Conservation (phyloP, 2,113 vertebrate genomes). For the Hippocampus barbouri region DNA sequence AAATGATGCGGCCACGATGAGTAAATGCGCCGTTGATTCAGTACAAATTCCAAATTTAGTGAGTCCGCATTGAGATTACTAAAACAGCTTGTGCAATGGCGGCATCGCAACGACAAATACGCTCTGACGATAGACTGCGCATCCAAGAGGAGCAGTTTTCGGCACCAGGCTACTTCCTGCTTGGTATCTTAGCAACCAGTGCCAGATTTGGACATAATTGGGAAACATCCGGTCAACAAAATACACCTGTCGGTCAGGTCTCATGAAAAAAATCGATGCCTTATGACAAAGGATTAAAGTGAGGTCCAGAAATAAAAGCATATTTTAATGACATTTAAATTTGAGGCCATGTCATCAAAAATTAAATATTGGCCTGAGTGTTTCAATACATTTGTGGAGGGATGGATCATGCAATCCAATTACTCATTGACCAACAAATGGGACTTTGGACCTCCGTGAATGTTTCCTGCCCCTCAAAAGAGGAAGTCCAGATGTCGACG, state of each 20-base stretch:
- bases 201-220: too few relatives aligned
- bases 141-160: too few relatives aligned
- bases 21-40: neutral
- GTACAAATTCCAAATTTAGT: too few relatives aligned
- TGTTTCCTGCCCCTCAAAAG: neutral
- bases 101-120: too few relatives aligned
- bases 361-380: neutral
- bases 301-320: neutral
- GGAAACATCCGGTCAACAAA: neutral
- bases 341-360: neutral
- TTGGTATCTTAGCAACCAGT: too few relatives aligned
- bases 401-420: slow-evolving; percentile 11
- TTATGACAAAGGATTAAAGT: neutral
- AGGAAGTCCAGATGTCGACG: neutral
- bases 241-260: neutral
- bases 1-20: too few relatives aligned
- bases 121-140: too few relatives aligned
- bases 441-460: slow-evolving; percentile 41
- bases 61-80: too few relatives aligned
- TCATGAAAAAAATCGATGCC: too few relatives aligned
- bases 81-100: too few relatives aligned
- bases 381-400: neutral
- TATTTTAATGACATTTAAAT: neutral
- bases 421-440: slow-evolving; percentile 45
- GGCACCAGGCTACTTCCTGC: too few relatives aligned